Conservation (phyloP, 2,797 vertebrate species). For the Paramormyrops hopkinsi region DNA sequence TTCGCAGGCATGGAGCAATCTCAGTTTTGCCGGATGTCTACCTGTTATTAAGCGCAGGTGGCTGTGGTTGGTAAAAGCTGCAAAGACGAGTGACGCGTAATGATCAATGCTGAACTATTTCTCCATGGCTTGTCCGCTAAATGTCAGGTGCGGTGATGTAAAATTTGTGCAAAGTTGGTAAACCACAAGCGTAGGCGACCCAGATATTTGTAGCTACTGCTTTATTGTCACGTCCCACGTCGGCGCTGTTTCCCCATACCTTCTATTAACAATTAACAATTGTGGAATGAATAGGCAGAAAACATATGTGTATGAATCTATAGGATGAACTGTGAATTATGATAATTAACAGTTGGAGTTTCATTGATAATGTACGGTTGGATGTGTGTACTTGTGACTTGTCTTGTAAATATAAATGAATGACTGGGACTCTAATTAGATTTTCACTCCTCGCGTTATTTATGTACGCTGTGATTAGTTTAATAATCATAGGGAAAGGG, state of each 20-base stretch:
- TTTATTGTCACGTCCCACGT: not conserved
- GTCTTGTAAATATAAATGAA: not conserved
- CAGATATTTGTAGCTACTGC: not conserved
- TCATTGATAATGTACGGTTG: not conserved
- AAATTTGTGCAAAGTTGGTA: not conserved
- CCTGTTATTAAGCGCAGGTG: not conserved
- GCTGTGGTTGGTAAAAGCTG: not conserved
- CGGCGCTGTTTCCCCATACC: not conserved
- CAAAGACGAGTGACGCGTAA: not conserved
- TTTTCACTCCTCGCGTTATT: not conserved
- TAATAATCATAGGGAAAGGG: not conserved
- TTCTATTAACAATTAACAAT: not conserved
- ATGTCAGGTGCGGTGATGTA: not conserved
- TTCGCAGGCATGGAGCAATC: not conserved
- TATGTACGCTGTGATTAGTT: not conserved
- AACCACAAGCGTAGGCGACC: not conserved
- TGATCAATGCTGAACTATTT: not conserved
- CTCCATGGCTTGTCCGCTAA: not conserved
- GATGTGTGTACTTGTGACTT: not conserved
- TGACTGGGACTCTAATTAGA: not conserved
- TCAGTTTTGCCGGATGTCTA: not conserved
- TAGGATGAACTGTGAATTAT: too few relatives aligned
- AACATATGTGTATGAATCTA: not conserved
- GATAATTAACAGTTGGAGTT: not conserved
- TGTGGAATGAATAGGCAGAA: not conserved